Evolutionary conservation across 2,888 invertebrate genomes (phyloP), one percentile per base, ranked within the genome.

Genomic region (Plagiodera versicolora): DNA sequence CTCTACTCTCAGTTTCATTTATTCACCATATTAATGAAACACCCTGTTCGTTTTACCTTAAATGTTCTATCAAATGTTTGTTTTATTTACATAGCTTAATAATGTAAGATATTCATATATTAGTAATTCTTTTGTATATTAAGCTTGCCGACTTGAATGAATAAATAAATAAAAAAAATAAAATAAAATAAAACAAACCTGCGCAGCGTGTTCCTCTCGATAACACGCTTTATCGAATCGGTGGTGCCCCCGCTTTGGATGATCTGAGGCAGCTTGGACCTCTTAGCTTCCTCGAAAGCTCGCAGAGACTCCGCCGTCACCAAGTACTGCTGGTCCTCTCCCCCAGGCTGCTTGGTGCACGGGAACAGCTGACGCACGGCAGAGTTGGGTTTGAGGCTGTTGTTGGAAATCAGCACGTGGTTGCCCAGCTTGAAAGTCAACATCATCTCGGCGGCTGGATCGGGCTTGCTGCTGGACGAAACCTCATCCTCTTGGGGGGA

Each of bases 361-460:
- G 92, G 92, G 77, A 94, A 94, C 54, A 94, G 81, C 75, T 94
- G 93, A 58, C 92, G 85, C 6, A 93, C 91, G 2, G 94, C 94
- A 0, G 93, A 93, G 77, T 92, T 92, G 5, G 91, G 86, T 67
- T 85, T 84, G 45, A 84, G 72, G 67, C 84, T 85, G 71, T 86
- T 85, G 72, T 85, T 85, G 14, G 82, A 81, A 46, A 83, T 82
- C 51, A 85, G 74, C 14, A 84, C 81, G 61, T 83, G 83, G 68
- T 82, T 83, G 30, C 84, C 85, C 24, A 86, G 77, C 71, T 85
- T 84, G 72, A 86, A 84, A 5, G 84, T 83, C 32, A 86, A 73
- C 64, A 83, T 84, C 75, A 85, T 79, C 70, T 85, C 85, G 16
- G 82, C 75, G 78, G 74, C 63, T 82, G 81, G 16, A 78, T 77